These are phyloP conservation scores for Tribolium castaneum DNA, from an alignment of 1,140 invertebrate species.

Conservation along the genomic window DNA sequence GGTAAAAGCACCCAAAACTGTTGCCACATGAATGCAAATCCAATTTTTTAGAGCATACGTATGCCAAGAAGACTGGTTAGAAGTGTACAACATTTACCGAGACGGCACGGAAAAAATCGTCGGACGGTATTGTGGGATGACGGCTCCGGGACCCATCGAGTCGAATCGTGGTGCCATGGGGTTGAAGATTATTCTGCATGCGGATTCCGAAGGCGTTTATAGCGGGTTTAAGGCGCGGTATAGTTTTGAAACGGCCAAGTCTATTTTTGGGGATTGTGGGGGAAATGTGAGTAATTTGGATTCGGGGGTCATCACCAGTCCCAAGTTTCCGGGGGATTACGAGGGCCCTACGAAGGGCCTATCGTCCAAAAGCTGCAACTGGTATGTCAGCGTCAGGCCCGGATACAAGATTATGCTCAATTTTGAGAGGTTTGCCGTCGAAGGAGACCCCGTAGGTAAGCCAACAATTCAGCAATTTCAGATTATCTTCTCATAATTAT, in stretches of 20 bases:
- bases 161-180: slow-evolving; percentile 86
- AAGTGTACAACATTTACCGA: slow-evolving; percentile 89
- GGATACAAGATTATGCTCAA: slow-evolving; percentile 86
- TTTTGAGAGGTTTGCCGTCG: slow-evolving; percentile 88
- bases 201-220: slow-evolving; percentile 84
- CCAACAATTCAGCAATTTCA: too few species aligned
- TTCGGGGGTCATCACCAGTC: slow-evolving; percentile 85
- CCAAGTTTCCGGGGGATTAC: slow-evolving; percentile 89
- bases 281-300: slow-evolving; percentile 87
- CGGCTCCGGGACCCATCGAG: slow-evolving; percentile 89
- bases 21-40: too few species aligned
- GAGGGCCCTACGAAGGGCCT: slow-evolving; percentile 78
- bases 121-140: slow-evolving; percentile 86
- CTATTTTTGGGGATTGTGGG: slow-evolving; percentile 92
- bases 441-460: slow-evolving; percentile 86
- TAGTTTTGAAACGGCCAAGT: slow-evolving; percentile 87
- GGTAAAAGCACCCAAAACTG: slow-evolving; percentile 63
- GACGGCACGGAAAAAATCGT: slow-evolving; percentile 84
- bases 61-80: slow-evolving; percentile 93
- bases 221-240: slow-evolving; percentile 92
- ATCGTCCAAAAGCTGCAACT: slow-evolving; percentile 89
- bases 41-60: slow-evolving; percentile 69
- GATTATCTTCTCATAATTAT: too few species aligned
- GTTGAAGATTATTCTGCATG: slow-evolving; percentile 85
- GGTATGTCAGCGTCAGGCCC: slow-evolving; percentile 87